phyloP scores from a whole-genome alignment of 2,113 vertebrate species.

The Ictalurus furcatus region DNA sequence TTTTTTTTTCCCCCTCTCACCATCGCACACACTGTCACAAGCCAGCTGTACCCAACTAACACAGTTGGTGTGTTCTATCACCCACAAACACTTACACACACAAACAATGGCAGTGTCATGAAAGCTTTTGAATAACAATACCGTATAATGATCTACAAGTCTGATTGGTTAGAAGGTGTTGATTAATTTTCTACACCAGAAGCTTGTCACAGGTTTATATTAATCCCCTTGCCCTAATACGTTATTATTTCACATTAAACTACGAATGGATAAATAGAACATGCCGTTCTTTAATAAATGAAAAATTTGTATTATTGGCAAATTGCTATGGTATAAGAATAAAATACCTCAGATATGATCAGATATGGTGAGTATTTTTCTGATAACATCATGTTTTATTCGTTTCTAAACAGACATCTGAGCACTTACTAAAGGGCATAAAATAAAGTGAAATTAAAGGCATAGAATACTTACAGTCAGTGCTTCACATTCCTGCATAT shows the following conservation, averaged over 20 bases:
- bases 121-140: not conserved
- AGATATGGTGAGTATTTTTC: not conserved
- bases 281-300: not conserved
- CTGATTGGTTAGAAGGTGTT: not conserved
- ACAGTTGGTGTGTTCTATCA: slow-evolving; percentile 3
- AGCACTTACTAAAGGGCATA: not conserved
- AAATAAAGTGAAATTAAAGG: not conserved
- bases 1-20: not conserved
- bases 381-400: not conserved
- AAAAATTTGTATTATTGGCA: too few relatives aligned
- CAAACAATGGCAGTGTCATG: slow-evolving; percentile 1
- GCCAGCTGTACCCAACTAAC: slow-evolving; percentile 3
- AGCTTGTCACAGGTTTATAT: not conserved
- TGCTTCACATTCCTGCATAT: not conserved
- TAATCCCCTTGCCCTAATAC: not conserved
- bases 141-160: not conserved
- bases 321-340: not conserved
- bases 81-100: not conserved
- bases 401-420: not conserved
- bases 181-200: not conserved
- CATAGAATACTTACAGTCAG: not conserved
- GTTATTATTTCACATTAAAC: not conserved
- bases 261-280: not conserved
- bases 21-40: not conserved
- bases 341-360: not conserved